Evolutionary conservation across 1,140 invertebrate species (phyloP), one percentile per base, ranked within the genome.

Genomic region (Paracyclopina nana): DNA sequence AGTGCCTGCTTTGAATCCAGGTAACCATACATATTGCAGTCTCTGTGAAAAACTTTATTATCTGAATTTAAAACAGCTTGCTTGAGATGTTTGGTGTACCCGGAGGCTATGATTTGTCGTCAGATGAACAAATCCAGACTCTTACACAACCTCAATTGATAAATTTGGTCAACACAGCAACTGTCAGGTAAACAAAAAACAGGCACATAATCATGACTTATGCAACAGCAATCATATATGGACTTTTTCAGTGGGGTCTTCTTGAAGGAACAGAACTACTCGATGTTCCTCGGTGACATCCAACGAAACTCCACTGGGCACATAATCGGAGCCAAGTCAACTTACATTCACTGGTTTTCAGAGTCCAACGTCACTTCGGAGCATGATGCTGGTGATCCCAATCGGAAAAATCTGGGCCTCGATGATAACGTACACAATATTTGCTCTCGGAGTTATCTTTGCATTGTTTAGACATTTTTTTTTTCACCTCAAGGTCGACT

Each of bases 31-130:
- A n/a, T n/a, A n/a, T n/a, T n/a, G n/a, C n/a, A n/a, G n/a, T n/a
- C n/a, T n/a, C n/a, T n/a, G n/a, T n/a, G n/a, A n/a, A n/a, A n/a
- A n/a, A n/a, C n/a, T n/a, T n/a, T n/a, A n/a, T n/a, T n/a, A n/a
- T n/a, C n/a, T n/a, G n/a, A n/a, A n/a, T n/a, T n/a, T n/a, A n/a
- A n/a, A n/a, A n/a, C 53, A 80, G 73, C 63, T 67, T 80, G 54
- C 60, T 79, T 44, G 77, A 81, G 60, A 63, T 82, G 53, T 82
- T 77, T 76, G 65, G 72, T 26, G 78, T 69, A 58, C 65, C 76
- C 59, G 60, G 62, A 31, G 61, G 63, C 14, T 52, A 44, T 27
- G 27, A 22, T 9, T 14, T n/a, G 14, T 12, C 14, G 26, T n/a
- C 31, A 11, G 28, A 41, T 16, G 29, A 30, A n/a, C 50, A 64